Base-by-base conservation (phyloP, 2,113 vertebrate species). In the Pseudolaguvia tuberculata region DNA sequence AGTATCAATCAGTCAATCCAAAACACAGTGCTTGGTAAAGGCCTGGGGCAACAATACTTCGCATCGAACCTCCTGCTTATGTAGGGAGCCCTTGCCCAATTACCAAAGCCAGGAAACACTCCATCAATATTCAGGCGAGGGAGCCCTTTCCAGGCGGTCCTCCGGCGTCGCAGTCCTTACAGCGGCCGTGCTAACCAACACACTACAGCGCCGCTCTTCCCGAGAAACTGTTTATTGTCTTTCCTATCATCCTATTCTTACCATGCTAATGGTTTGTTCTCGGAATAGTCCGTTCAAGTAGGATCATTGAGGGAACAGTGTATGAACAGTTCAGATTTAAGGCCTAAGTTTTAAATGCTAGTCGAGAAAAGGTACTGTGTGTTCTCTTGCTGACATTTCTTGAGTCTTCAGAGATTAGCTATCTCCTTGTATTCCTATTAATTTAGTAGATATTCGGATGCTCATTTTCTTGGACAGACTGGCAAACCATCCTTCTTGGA, bases 361-460 rank as follows among this genome's bases (percentile, higher is more conserved):
- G 12, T 48, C 13, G 47, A 12, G 45, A 67, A 59, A 52, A 50
- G 48, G 23, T 21, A 18, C 69, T 70, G 17, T 68, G 39, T 50
- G 17, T 65, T 18, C 53, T 21, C 51, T 57, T 35, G n/a, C 51
- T 75, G 59, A 61, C 70, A 57, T 75, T 79, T 75, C 65, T 52
- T 15, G 27, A 75, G 35, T 52, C 25, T 75, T 74, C 47, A 39
- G 48, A 80, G 72, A 78, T 47, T 17, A 81, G 68, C 27, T 63
- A 62, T 76, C 76, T 76, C 72, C 75, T 81, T 57, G 42, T 39
- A 61, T 69, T 66, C 72, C 79, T 59, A 20, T 31, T 73, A 35
- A 69, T 61, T 70, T 57, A 25, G 4, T 75, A 77, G 79, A 65
- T 50, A 48, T 53, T 42, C 21, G 57, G 47, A 25, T 66, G 14